Conservation (phyloP, 2,888 invertebrate genomes). For the Masnerella sp. region DNA sequence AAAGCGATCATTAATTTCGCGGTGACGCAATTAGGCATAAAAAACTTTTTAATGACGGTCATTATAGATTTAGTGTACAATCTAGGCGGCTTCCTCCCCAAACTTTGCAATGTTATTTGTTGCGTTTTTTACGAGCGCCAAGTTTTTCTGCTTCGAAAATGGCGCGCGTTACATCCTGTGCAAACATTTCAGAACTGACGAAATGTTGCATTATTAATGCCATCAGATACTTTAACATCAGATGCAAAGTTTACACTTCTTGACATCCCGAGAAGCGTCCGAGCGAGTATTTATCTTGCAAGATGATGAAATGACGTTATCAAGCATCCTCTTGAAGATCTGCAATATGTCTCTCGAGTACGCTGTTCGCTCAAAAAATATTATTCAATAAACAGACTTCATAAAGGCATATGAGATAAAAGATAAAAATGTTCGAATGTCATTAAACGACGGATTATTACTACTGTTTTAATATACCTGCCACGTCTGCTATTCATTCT, state of each 20-base stretch:
- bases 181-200: constrained; percentile 48
- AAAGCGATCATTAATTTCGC: constrained; percentile 5
- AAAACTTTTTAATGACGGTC: constrained; percentile 18
- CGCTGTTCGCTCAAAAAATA: constrained; percentile 34
- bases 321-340: constrained; percentile 27
- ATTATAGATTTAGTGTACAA: constrained; percentile 19
- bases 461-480: not conserved
- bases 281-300: constrained; percentile 41
- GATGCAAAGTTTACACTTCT: constrained; percentile 37
- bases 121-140: constrained; percentile 12
- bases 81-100: constrained; percentile 42
- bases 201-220: constrained; percentile 54
- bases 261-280: constrained; percentile 42
- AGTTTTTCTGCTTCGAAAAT: constrained; percentile 18
- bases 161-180: constrained; percentile 11
- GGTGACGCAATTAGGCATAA: constrained; percentile 16
- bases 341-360: constrained; percentile 21
- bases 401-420: constrained; percentile 3
- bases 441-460: not conserved
- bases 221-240: constrained; percentile 40
- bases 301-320: constrained; percentile 43
- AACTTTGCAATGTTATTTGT: constrained; percentile 15
- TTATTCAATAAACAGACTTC: constrained; percentile 38
- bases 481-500: no score
- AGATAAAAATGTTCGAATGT: constrained; percentile 6